Evolutionary conservation across 2,797 vertebrate species (phyloP), one percentile per base, ranked within the genome.

Genomic region (Dipus sagitta): DNA sequence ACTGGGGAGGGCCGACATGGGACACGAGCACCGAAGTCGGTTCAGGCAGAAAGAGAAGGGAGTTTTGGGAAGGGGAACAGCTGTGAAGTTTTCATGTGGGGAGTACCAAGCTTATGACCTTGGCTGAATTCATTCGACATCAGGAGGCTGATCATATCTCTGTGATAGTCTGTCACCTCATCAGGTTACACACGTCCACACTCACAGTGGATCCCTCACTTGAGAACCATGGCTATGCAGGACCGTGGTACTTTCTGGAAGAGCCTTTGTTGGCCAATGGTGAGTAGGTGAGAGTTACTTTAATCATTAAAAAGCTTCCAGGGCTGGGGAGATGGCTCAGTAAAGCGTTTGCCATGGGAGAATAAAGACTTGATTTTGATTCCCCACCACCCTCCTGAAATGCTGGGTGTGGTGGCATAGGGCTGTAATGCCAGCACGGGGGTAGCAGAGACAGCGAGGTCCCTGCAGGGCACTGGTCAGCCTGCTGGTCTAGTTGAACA

Each of bases 211-310:
- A 68, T 24, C 0, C 0, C 32, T 52, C 38, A 30, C n/a, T 38
- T 34, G 68, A 70, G 77, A 93, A 89, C 1, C 2, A 0, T 3
- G 12, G 23, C 52, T 67, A 0, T 28, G 42, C 10, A 72, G 70
- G 2, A 32, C 67, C 17, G 23, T 30, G 23, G 14, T 14, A 17
- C 54, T 58, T 58, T 58, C 54, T 4, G 38, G 32, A 64, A 64
- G 74, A 78, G 24, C 13, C 38, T 91, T 93, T 34, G 54, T 92
- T 52, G 6, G 15, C 54, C 17, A 34, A 79, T 54, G 23, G 28
- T 78, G 75, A 86, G n/a, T 77, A 81, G 79, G 88, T 86, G 58
- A 67, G 32, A 60, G 2, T 74, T 85, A 42, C 52, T 92, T 91
- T 58, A 88, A 76, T 89, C 83, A 75, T 85, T 91, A 64, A 64